These are phyloP conservation scores for Drosophila busckii DNA, from an alignment of 1,140 invertebrate species.

Conservation along the genomic window DNA sequence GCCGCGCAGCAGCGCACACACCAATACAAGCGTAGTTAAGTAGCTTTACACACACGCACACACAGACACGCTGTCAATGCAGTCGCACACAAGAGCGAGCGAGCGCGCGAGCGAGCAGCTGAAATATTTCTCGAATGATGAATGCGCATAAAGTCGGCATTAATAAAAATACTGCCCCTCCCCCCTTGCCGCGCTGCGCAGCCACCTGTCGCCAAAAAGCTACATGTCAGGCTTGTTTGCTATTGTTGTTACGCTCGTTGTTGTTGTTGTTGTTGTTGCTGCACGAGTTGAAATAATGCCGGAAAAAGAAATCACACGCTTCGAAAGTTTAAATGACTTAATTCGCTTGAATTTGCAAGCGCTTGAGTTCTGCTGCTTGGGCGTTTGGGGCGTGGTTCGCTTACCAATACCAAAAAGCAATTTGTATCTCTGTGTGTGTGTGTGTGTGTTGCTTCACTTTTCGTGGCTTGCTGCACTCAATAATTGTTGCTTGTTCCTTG, in stretches of 20 bases:
- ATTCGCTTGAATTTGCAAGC: constrained; percentile 55
- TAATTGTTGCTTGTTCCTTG: constrained; percentile 48
- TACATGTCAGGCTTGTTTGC: too few species aligned
- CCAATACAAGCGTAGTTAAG: constrained; percentile 44
- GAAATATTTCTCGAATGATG: constrained; percentile 48
- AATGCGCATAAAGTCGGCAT: constrained; percentile 71
- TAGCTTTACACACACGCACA: constrained; percentile 42
- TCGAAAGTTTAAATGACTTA: constrained; percentile 73
- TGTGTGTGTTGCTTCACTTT: constrained; percentile 6
- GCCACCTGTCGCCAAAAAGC: too few species aligned
- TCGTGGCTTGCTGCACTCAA: too few species aligned
- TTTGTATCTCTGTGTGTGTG: background rate
- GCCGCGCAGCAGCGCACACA: too few species aligned
- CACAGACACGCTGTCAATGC: constrained; percentile 16
- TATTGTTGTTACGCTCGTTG: background rate
- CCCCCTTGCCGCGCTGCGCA: too few species aligned
- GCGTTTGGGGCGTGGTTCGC: constrained; percentile 13
- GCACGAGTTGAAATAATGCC: constrained; percentile 49
- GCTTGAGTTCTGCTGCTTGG: too few species aligned
- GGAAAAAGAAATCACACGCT: constrained; percentile 69
- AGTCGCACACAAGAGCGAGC: background rate
- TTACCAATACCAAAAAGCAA: too few species aligned
- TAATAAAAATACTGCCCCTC: constrained; percentile 59
- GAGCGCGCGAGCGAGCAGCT: constrained; percentile 16
- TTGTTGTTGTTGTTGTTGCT: constrained; percentile 9